These are phyloP conservation scores for Anthoptus insignis DNA, from an alignment of 2,888 invertebrate species.

Conservation along the genomic window DNA sequence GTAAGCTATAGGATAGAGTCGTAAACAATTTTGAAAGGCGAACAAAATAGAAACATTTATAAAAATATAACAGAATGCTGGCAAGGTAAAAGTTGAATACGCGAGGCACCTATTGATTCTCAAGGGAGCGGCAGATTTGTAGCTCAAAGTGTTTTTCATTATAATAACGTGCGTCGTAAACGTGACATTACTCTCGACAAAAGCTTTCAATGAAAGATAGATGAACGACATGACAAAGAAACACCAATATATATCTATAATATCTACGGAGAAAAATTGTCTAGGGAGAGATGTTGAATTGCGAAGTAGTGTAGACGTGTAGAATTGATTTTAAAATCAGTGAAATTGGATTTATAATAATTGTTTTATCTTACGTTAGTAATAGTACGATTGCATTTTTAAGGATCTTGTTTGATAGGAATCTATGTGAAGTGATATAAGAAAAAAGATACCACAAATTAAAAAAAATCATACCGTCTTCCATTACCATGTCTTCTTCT, in stretches of 20 bases:
- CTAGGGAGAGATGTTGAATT: background rate
- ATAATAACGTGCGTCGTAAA: slow-evolving; percentile 26
- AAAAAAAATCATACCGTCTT: slow-evolving; percentile 66
- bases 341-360: background rate
- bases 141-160: slow-evolving; percentile 28
- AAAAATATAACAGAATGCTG: background rate
- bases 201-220: slow-evolving; percentile 29
- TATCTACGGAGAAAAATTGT: slow-evolving; percentile 11
- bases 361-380: too few relatives aligned
- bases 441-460: slow-evolving; percentile 10
- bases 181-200: slow-evolving; percentile 24
- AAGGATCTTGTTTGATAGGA: too few relatives aligned
- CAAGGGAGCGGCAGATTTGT: slow-evolving; percentile 5
- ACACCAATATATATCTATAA: slow-evolving; percentile 5
- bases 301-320: background rate
- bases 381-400: too few relatives aligned
- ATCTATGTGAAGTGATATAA: background rate
- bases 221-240: slow-evolving; percentile 27
- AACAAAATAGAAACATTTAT: background rate
- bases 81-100: background rate
- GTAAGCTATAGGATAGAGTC: too few relatives aligned
- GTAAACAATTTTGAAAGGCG: too few relatives aligned
- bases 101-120: background rate
- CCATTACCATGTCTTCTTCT: slow-evolving; percentile 77
- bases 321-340: slow-evolving; percentile 1